phyloP scores from a whole-genome alignment of 2,888 invertebrate genomes.

The Ceriagrion tenellum region DNA sequence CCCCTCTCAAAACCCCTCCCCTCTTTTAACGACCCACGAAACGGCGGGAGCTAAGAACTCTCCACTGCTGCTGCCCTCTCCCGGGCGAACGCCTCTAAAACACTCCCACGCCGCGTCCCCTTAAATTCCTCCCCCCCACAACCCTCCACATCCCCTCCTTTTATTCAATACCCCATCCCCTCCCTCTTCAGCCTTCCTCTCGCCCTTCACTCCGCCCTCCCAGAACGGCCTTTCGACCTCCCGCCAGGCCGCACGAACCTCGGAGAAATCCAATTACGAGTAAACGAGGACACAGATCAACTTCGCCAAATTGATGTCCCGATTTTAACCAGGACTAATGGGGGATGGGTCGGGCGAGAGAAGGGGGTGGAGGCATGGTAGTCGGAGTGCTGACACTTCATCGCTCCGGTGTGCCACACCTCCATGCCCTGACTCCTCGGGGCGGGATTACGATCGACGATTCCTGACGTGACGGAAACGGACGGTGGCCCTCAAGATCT shows the following conservation, averaged over 20 bases:
- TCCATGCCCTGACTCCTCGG: background rate
- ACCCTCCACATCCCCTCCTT: conserved; percentile 34
- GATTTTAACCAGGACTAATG: conserved; percentile 68
- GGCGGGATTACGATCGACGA: no score
- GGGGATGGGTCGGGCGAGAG: conserved; percentile 22
- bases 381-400: conserved; percentile 43
- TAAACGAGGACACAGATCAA: conserved; percentile 68
- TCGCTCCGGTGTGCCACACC: background rate
- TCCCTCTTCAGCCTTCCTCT: conserved; percentile 31
- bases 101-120: conserved; percentile 71
- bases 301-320: conserved; percentile 67
- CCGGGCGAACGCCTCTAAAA: conserved; percentile 69
- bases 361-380: conserved; percentile 8
- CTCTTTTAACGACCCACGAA: conserved; percentile 56
- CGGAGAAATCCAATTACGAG: conserved; percentile 66
- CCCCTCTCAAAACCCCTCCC: conserved; percentile 70
- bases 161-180: conserved; percentile 34
- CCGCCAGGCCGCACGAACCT: conserved; percentile 44
- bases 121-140: background rate
- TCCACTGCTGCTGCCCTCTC: background rate
- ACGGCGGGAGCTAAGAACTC: background rate
- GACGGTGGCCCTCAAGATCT: no score
- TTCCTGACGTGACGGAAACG: no score
- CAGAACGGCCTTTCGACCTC: conserved; percentile 72
- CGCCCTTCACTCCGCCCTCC: conserved; percentile 67